A percentile compares a stretch with the other conserved stretches of the same genome.
Evolutionary conservation across 2,888 invertebrate species (phyloP).

Genomic region (Chloromyia formosa): DNA sequence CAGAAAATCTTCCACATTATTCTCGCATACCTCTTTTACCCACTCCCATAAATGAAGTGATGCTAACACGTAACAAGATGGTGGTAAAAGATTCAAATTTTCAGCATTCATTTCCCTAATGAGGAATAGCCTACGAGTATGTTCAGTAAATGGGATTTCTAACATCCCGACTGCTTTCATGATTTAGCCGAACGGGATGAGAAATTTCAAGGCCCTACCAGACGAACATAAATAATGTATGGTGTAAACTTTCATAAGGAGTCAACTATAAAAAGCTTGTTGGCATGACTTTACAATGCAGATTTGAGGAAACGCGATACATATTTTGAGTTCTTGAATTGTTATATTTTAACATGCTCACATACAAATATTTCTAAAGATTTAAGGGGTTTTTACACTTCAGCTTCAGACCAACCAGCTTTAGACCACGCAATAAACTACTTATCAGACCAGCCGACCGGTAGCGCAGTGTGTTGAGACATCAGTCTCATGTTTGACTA

Average conservation of each 20-base stretch:
- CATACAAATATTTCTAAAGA: no score
- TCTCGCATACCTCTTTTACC: not conserved
- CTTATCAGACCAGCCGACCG: no score
- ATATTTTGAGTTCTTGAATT: no score
- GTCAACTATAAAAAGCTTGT: not conserved
- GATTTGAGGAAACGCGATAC: no score
- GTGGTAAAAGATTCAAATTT: constrained; percentile 15
- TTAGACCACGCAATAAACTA: no score
- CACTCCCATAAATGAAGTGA: not conserved
- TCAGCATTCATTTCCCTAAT: constrained; percentile 30
- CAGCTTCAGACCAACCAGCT: no score
- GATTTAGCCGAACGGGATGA: not conserved
- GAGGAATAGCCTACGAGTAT: not conserved
- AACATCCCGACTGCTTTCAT: not conserved
- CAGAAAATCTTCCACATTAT: not conserved
- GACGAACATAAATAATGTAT: constrained; percentile 15
- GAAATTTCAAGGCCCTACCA: not conserved
- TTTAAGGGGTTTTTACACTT: no score
- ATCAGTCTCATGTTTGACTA: no score
- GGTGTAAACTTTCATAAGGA: not conserved
- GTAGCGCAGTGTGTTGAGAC: no score
- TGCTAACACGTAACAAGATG: not conserved
- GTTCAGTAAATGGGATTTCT: constrained; percentile 13
- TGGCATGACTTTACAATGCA: no score
- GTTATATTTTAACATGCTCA: no score